Percentiles rank a stretch among this genome's conserved stretches.
These are phyloP conservation scores for Palythoa grandis DNA, from an alignment of 92 coral and sea anemone species.

Conservation along the genomic window DNA sequence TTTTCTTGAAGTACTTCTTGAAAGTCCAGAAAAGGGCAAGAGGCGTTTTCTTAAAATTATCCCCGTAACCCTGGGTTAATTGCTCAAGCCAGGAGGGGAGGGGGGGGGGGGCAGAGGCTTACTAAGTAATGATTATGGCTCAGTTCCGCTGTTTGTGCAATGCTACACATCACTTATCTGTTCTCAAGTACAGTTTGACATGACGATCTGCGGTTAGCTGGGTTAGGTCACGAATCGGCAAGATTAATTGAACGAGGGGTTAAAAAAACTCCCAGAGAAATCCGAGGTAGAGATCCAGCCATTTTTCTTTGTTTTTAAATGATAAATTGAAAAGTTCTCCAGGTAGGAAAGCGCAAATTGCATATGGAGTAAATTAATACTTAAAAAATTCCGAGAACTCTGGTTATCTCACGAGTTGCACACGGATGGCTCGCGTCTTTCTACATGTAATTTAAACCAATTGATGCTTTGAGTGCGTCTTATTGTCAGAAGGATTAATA, in stretches of 20 bases:
- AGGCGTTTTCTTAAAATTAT: constrained; percentile 30
- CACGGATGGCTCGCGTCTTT: constrained; percentile 7
- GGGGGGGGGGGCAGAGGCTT: no score
- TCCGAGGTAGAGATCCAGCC: not conserved
- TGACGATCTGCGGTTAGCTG: constrained; percentile 1
- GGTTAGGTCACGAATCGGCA: constrained; percentile 40
- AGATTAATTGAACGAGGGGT: not conserved
- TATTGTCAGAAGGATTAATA: not conserved
- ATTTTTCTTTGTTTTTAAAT: not conserved
- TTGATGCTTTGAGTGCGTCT: not conserved
- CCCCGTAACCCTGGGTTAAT: constrained; percentile 42
- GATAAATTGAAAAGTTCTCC: not conserved
- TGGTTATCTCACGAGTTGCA: constrained; percentile 15
- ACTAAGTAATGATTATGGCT: constrained; percentile 9
- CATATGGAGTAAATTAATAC: constrained; percentile 40
- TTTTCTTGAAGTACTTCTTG: constrained; percentile 36
- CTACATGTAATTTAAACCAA: constrained; percentile 14
- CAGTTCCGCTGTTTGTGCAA: constrained; percentile 24
- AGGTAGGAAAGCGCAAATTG: not conserved
- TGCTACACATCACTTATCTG: constrained; percentile 29
- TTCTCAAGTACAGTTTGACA: constrained; percentile 24
- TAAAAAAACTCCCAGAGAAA: not conserved
- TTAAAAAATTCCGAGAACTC: constrained; percentile 19
- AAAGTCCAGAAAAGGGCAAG: constrained; percentile 24
- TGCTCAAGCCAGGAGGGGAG: constrained; percentile 30